phyloP scores from a whole-genome alignment of 2,888 invertebrate genomes.

The Lumbricus terrestris region DNA sequence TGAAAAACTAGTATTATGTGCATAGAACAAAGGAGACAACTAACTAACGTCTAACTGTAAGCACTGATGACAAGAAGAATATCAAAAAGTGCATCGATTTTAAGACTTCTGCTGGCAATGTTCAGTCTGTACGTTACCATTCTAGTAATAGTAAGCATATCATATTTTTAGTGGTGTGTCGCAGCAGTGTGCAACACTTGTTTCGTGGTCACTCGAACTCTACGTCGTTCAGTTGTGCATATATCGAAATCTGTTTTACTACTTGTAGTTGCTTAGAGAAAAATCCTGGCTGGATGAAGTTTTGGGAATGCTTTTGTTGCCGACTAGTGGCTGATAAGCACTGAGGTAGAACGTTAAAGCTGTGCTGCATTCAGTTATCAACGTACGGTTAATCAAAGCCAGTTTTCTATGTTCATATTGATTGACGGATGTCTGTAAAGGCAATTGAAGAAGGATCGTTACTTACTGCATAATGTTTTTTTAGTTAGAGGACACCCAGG shows the following conservation, averaged over 20 bases:
- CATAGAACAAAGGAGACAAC: conserved; percentile 7
- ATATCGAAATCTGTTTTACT: background rate
- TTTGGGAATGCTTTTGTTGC: background rate
- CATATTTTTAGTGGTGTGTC: conserved; percentile 7
- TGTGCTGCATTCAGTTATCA: background rate
- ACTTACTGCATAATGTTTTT: background rate
- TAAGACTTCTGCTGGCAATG: background rate
- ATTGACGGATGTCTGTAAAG: background rate
- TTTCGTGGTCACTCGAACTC: background rate
- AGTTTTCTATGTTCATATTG: background rate
- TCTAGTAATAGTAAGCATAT: conserved; percentile 17
- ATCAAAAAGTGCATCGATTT: background rate
- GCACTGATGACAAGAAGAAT: background rate
- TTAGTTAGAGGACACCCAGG: background rate
- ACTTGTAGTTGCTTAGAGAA: background rate
- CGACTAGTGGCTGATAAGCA: background rate
- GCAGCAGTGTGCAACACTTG: background rate
- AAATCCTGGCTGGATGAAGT: background rate
- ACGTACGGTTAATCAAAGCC: background rate
- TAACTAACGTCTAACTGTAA: background rate
- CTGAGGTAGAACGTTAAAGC: background rate
- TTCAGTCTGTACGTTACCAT: background rate
- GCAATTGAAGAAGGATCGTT: too few relatives aligned
- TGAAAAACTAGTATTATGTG: conserved; percentile 12
- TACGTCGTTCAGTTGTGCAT: background rate